Percentiles rank a stretch among this genome's conserved stretches.
Evolutionary conservation across 1,140 invertebrate species (phyloP).

Genomic region (Gonatopus flavifemur): DNA sequence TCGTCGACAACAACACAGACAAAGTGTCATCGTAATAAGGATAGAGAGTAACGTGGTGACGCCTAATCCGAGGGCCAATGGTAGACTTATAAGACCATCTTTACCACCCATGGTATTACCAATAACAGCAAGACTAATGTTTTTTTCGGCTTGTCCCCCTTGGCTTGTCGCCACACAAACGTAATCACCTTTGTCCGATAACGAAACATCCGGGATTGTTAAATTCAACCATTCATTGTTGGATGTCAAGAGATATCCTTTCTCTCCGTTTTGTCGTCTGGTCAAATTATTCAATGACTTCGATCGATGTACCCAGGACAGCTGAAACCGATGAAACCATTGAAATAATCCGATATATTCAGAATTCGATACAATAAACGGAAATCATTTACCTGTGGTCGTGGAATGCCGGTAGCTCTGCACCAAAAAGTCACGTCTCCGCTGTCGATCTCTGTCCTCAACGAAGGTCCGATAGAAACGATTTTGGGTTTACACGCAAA

Average conservation of each 20-base stretch:
- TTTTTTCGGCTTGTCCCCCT: constrained; percentile 78
- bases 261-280: constrained; percentile 36
- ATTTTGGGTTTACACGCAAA: constrained; percentile 85
- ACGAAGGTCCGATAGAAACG: constrained; percentile 54
- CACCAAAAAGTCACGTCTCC: constrained; percentile 77
- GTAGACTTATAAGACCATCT: constrained; percentile 51
- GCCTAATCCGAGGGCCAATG: constrained; percentile 54
- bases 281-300: constrained; percentile 37
- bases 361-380: background rate
- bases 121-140: constrained; percentile 67
- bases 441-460: constrained; percentile 61
- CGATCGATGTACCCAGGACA: constrained; percentile 64
- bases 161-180: constrained; percentile 84
- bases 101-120: constrained; percentile 52
- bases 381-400: constrained; percentile 60
- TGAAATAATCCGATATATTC: no score
- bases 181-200: constrained; percentile 83
- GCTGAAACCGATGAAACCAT: constrained; percentile 36
- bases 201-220: constrained; percentile 70
- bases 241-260: constrained; percentile 55
- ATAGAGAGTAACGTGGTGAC: constrained; percentile 61
- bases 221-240: constrained; percentile 73
- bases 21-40: constrained; percentile 65
- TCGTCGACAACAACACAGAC: constrained; percentile 69
- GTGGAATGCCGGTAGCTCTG: constrained; percentile 73